Base-by-base conservation (phyloP, 2,888 invertebrate species). In the Dendrolimus houi region DNA sequence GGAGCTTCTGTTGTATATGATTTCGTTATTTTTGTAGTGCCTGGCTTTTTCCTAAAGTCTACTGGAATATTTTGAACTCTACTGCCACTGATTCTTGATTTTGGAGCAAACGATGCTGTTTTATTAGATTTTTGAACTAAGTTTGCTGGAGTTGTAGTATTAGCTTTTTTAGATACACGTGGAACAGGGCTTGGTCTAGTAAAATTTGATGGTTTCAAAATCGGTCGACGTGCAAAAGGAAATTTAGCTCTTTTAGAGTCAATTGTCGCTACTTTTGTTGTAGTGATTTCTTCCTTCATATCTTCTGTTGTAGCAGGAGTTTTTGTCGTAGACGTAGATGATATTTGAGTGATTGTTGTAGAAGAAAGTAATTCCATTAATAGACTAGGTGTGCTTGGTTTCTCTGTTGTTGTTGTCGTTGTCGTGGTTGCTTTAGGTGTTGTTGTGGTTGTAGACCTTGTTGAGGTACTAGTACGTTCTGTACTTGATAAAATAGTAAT, bases 1-100 rank as follows among this genome's bases (percentile, higher is more conserved):
- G 88, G 85, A 7, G 75, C 60, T 65, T 86, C 87, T 8, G 89
- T 89, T 0, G 88, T 87, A 52, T 74, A 83, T 1, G 71, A 70
- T 74, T 77, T 85, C 7, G 72, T 62, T 55, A 72, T 61, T 72
- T 79, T 87, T 17, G 74, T 60, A 52, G 65, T 66, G 0, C 59
- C 68, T 57, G 71, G 77, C 61, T 83, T 88, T 65, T 81, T 87
- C 64, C 79, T 85, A 10, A 79, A 54, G 64, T 91, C 90, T 55
- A 89, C 70, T 9, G 91, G 91, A 7, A 90, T 85, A 55, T 90
- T 91, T 72, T 89, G 88, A 17, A 77, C 72, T 64, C 91, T 78
- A 53, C 67, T 83, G 6, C 66, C 79, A 8, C 81, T 74, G 60
- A 88, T 87, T 56, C 90, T 77, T 7, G 84, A 78, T 64, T 84